phyloP scores from a whole-genome alignment of 2,113 vertebrate genomes.

The Varanus komodoensis region DNA sequence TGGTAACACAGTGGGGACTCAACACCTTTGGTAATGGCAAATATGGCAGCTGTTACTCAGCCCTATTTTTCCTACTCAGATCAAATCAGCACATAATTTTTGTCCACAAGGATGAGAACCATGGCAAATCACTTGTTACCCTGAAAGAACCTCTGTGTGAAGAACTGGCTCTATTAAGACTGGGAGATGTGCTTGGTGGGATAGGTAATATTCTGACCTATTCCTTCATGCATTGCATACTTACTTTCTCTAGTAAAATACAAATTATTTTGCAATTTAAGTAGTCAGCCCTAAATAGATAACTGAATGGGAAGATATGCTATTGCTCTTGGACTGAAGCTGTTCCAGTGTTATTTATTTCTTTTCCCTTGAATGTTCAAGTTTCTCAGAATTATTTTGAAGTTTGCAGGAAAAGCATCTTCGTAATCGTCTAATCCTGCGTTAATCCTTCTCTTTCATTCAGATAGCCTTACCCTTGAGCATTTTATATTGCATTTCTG shows the following conservation, averaged over 20 bases:
- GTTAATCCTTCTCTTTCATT: conserved; percentile 20
- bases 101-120: not conserved
- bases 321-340: not conserved
- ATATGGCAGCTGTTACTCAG: not conserved
- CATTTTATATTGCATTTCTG: not conserved
- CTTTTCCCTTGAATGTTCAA: not conserved
- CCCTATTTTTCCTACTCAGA: not conserved
- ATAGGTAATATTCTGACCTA: not conserved
- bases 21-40: not conserved
- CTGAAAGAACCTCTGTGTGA: not conserved
- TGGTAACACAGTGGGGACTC: too few relatives aligned
- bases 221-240: not conserved
- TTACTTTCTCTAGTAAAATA: not conserved
- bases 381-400: not conserved
- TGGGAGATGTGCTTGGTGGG: not conserved
- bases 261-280: not conserved
- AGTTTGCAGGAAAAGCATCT: not conserved
- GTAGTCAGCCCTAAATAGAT: not conserved
- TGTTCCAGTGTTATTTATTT: not conserved
- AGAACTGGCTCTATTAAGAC: not conserved
- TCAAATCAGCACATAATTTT: not conserved
- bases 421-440: not conserved
- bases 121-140: not conserved
- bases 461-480: not conserved
- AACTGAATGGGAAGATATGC: not conserved